A percentile compares a stretch with the other conserved stretches of the same genome.
Conservation (phyloP, 2,113 vertebrate genomes). For the Hemiscyllium ocellatum region DNA sequence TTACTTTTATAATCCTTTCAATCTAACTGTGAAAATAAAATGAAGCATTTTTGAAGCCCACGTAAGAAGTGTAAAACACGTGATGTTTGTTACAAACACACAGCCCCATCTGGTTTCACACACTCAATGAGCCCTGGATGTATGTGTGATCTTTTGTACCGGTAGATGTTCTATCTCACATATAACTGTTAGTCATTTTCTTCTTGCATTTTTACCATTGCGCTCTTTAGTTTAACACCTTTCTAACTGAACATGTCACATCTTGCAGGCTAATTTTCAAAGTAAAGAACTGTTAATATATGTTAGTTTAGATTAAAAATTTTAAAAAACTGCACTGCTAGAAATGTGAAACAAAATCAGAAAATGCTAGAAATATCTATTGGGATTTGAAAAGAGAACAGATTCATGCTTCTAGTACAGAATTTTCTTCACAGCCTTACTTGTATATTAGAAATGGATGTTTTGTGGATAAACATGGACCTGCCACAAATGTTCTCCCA, state of each 20-base stretch:
- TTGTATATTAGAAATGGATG: neutral
- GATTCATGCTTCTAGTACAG: neutral
- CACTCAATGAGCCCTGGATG: neutral
- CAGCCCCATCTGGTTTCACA: neutral
- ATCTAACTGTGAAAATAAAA: neutral
- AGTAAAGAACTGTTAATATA: neutral
- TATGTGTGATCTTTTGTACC: slow-evolving; percentile 19
- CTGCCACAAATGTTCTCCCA: neutral
- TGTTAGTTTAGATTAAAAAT: neutral
- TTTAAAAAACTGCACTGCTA: neutral
- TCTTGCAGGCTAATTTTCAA: neutral
- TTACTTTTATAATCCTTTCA: no score
- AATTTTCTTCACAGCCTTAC: neutral
- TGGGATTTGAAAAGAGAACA: neutral
- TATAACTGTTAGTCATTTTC: neutral
- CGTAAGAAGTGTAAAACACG: neutral
- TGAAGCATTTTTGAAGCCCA: neutral
- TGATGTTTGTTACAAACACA: neutral
- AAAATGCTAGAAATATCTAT: neutral
- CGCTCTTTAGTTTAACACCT: neutral
- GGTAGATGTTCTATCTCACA: neutral
- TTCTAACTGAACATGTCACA: neutral
- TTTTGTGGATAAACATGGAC: neutral
- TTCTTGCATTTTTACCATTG: neutral
- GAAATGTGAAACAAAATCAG: neutral